Evolutionary conservation across 1,140 invertebrate genomes (phyloP), one percentile per base, ranked within the genome.

Genomic region (Elysia chlorotica): DNA sequence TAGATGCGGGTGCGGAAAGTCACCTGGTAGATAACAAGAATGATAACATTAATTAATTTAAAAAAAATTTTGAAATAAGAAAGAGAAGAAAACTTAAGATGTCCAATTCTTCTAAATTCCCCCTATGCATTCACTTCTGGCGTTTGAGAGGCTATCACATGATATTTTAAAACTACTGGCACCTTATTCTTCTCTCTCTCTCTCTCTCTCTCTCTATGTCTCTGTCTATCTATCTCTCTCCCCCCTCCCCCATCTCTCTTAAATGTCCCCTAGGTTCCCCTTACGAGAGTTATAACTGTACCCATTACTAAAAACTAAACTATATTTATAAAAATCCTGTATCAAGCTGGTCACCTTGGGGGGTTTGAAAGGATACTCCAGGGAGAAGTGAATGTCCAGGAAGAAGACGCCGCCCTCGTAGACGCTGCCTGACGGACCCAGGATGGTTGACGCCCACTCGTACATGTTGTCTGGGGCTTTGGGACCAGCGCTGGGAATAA

Each of bases 1-100:
- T 88, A 88, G 48, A 88, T 88, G 25, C 85, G 69, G 4, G 87
- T 88, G 78, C 95, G 92, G 90, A 99, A 99, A 87, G 95, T 96
- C 62, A 99, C 95, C 94, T 95, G 86, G 33, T 89, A 88, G 65
- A n/a, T n/a, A n/a, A n/a, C n/a, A n/a, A n/a, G n/a, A n/a, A n/a
- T n/a, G n/a, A n/a, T n/a, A n/a, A n/a, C n/a, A n/a, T n/a, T n/a
- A n/a, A n/a, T n/a, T n/a, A n/a, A n/a, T n/a, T n/a, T n/a, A n/a
- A n/a, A n/a, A n/a, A n/a, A n/a, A n/a, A n/a, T n/a, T n/a, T n/a
- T n/a, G n/a, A n/a, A n/a, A n/a, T n/a, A n/a, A n/a, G n/a, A n/a
- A n/a, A n/a, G n/a, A n/a, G n/a, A n/a, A n/a, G n/a, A n/a, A n/a
- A n/a, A n/a, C n/a, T n/a, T n/a, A n/a, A n/a, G n/a, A n/a, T n/a